These are phyloP conservation scores for Hassar affinis DNA, from an alignment of 2,113 vertebrate species.

Conservation along the genomic window DNA sequence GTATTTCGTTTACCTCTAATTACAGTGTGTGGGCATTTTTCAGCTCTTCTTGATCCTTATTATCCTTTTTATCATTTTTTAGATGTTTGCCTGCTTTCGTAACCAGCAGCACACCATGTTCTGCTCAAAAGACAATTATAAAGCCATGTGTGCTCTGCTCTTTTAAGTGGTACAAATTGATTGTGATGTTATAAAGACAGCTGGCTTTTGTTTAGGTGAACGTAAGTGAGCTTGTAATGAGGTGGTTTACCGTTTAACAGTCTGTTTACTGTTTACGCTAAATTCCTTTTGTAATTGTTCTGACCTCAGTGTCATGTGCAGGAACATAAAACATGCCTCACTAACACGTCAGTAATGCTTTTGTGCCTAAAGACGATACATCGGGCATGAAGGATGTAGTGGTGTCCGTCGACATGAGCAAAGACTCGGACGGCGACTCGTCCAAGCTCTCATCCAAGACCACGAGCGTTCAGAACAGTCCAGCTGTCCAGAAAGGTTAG, in stretches of 20 bases:
- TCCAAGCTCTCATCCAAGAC: conserved; percentile 80
- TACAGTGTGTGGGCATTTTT: not conserved
- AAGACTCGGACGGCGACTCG: conserved; percentile 85
- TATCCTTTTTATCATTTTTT: too few relatives aligned
- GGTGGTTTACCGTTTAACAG: not conserved
- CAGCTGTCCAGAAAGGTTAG: conserved; percentile 82
- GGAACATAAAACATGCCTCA: not conserved
- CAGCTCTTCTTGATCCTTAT: not conserved
- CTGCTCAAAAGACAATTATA: not conserved
- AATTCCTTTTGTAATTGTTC: conserved; percentile 5
- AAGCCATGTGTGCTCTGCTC: not conserved
- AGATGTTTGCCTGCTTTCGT: not conserved
- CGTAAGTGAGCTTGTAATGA: conserved; percentile 32
- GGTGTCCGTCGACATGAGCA: conserved; percentile 90
- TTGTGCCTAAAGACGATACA: conserved; percentile 77
- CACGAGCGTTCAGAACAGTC: conserved; percentile 80
- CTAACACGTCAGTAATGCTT: not conserved
- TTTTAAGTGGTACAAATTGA: not conserved
- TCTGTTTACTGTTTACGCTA: not conserved
- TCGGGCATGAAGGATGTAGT: conserved; percentile 89
- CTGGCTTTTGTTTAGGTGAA: not conserved
- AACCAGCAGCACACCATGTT: not conserved
- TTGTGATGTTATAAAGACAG: not conserved
- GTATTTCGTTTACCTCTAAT: not conserved
- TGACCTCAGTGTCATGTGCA: not conserved